Conservation (phyloP, 2,888 invertebrate genomes). For the Oscheius onirici region DNA sequence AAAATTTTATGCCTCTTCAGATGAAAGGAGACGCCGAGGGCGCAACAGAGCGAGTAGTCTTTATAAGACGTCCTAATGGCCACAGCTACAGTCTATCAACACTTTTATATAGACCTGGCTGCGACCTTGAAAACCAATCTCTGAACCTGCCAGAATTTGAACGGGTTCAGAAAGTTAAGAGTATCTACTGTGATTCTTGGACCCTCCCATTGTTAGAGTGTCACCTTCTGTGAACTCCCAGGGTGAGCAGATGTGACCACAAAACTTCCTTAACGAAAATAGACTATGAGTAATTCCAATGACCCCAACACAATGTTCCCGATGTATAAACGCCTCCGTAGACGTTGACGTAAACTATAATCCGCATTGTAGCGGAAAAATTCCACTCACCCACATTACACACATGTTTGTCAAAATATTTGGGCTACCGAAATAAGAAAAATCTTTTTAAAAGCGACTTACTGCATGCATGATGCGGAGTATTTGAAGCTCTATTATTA, state of each 20-base stretch:
- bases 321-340: background rate
- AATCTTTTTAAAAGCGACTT: background rate
- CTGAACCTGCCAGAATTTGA: too few relatives aligned
- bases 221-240: too few relatives aligned
- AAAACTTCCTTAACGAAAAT: too few relatives aligned
- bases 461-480: background rate
- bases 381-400: conserved; percentile 2
- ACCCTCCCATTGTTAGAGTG: too few relatives aligned
- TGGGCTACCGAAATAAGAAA: background rate
- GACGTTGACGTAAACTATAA: conserved; percentile 16
- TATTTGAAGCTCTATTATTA: background rate
- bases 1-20: conserved; percentile 20
- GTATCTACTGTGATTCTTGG: too few relatives aligned
- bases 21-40: conserved; percentile 16
- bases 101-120: too few relatives aligned
- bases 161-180: too few relatives aligned
- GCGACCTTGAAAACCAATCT: too few relatives aligned
- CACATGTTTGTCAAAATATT: conserved; percentile 4
- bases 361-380: conserved; percentile 5
- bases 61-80: background rate
- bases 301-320: too few relatives aligned
- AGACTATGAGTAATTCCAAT: too few relatives aligned
- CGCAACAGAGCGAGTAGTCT: background rate
- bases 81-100: too few relatives aligned
- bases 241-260: too few relatives aligned